Conservation (phyloP, 2,888 invertebrate genomes). For the Parnassius mnemosyne region DNA sequence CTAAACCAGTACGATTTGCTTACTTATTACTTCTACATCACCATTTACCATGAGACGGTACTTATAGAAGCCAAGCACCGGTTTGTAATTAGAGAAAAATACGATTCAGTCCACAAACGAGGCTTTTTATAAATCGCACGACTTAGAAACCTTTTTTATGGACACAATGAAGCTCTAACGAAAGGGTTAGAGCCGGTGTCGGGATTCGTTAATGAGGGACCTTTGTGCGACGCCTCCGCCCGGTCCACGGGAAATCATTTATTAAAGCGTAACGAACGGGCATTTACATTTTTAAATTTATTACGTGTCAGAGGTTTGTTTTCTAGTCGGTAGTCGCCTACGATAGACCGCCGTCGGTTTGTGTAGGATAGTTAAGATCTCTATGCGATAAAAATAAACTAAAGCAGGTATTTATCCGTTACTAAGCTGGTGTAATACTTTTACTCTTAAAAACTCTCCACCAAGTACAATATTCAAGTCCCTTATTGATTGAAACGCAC, state of each 20-base stretch:
- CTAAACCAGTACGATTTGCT: too few relatives aligned
- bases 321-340: conserved; percentile 51
- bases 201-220: conserved; percentile 68
- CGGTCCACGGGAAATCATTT: conserved; percentile 60
- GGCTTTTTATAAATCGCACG: conserved; percentile 33
- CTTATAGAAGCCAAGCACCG: too few relatives aligned
- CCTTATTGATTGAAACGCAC: too few relatives aligned
- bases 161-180: conserved; percentile 72
- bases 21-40: too few relatives aligned
- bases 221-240: conserved; percentile 61
- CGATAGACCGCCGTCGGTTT: conserved; percentile 29
- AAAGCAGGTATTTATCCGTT: not conserved
- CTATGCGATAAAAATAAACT: not conserved
- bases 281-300: conserved; percentile 57
- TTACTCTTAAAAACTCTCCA: too few relatives aligned
- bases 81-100: too few relatives aligned
- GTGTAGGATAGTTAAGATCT: conserved; percentile 1
- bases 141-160: conserved; percentile 32
- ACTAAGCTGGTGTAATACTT: too few relatives aligned
- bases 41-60: too few relatives aligned
- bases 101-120: conserved; percentile 26
- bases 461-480: too few relatives aligned
- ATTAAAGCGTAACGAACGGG: conserved; percentile 66
- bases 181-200: conserved; percentile 74
- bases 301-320: conserved; percentile 50